Base-by-base conservation (phyloP, 2,888 invertebrate species). In the Patella depressa region DNA sequence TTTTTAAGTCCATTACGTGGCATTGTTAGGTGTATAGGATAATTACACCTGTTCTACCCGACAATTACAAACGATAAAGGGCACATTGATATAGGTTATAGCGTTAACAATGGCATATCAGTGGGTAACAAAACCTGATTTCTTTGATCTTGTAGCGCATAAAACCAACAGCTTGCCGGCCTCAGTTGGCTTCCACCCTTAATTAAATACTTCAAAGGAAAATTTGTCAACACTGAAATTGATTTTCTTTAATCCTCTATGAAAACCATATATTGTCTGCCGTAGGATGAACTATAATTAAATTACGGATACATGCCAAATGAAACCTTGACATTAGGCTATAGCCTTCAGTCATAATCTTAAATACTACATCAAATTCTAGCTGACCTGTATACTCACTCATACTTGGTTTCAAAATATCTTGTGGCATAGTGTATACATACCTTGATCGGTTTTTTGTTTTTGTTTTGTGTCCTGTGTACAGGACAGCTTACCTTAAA, bases 201-300 rank as follows among this genome's bases (percentile, higher is more conserved):
- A 65, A 65, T 65, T 65, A 65, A 65, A 65, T 65, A 65, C 65
- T 65, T 65, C 65, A 65, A 65, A 65, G 65, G 24, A 24, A 65
- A 19, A 65, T 24, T 65, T 65, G 65, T 65, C 65, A 65, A 65
- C 65, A 24, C 65, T 65, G 65, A 19, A 24, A 65, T 65, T 65
- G 65, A 65, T 65, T 65, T 65, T 65, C 24, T 24, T 45, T 45
- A 45, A 45, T 45, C 45, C 45, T 45, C 45, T 45, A 45, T 45
- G 45, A 45, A 45, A 45, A 45, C 45, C 45, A 45, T 45, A 45
- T 45, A 45, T 45, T 45, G 45, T 45, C 45, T 45, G 45, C 45
- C 45, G 45, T 45, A 45, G 45, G 45, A 45, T 45, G 45, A 45
- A 45, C 45, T 45, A 45, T 45, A 45, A 45, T 45, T 45, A 45